These are phyloP conservation scores for Xanthia togata DNA, from an alignment of 2,888 invertebrate species.

Conservation along the genomic window DNA sequence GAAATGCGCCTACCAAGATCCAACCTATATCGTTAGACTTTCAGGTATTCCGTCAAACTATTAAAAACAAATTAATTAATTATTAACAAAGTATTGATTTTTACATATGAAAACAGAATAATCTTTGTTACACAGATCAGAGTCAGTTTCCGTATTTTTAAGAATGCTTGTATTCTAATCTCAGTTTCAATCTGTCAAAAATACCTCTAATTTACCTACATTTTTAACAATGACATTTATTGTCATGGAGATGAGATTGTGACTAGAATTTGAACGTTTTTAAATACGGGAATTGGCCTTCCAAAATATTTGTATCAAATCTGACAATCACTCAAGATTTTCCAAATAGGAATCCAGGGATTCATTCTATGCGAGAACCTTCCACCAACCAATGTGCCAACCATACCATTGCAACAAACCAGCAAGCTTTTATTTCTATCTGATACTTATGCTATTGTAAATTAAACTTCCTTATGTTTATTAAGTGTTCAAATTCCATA, in stretches of 20 bases:
- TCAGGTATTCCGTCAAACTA: too few relatives aligned
- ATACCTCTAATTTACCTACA: too few relatives aligned
- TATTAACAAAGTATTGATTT: too few relatives aligned
- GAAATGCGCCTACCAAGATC: neutral
- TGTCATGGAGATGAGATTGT: neutral
- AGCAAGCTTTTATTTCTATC: neutral
- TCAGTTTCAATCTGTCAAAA: too few relatives aligned
- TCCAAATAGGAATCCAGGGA: neutral
- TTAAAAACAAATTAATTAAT: too few relatives aligned
- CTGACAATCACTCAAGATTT: neutral
- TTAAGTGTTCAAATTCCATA: constrained; percentile 6
- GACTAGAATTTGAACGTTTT: neutral
- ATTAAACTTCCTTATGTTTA: constrained; percentile 5
- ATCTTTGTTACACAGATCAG: neutral
- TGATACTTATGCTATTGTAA: neutral
- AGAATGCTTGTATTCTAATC: too few relatives aligned
- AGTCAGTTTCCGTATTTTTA: neutral
- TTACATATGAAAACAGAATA: neutral
- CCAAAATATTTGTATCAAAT: neutral
- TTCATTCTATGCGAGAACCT: neutral
- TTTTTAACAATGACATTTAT: neutral
- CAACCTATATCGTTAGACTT: neutral
- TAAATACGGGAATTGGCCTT: neutral
- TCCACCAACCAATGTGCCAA: neutral
- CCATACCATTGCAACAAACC: neutral